Conservation (phyloP, 2,888 invertebrate genomes). For the Theretra japonica region DNA sequence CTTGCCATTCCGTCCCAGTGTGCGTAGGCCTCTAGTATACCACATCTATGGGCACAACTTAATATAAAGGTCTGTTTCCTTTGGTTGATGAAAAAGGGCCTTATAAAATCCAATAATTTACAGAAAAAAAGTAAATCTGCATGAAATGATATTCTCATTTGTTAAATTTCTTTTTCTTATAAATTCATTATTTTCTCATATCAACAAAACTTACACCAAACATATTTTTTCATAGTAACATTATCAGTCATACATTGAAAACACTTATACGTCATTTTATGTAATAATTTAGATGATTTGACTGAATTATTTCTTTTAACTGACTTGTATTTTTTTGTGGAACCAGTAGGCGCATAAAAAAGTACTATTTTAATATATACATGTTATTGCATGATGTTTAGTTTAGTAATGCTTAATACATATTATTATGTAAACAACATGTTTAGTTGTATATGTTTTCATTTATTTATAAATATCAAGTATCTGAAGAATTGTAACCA, state of each 20-base stretch:
- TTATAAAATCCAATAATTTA: not conserved
- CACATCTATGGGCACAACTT: too few relatives aligned
- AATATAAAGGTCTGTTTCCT: too few relatives aligned
- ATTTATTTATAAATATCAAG: not conserved
- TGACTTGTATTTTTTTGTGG: not conserved
- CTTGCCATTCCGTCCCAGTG: too few relatives aligned
- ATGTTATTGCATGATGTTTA: constrained; percentile 2
- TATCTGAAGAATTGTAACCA: not conserved
- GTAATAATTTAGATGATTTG: not conserved
- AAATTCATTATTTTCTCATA: not conserved
- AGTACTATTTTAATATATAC: not conserved
- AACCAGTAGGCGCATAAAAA: not conserved
- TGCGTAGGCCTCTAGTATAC: too few relatives aligned
- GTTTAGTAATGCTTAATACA: constrained; percentile 21
- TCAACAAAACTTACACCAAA: not conserved
- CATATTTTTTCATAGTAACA: not conserved
- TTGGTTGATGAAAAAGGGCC: not conserved
- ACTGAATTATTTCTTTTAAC: not conserved
- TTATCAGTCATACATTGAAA: not conserved
- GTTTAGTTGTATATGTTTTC: not conserved
- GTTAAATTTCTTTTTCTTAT: not conserved
- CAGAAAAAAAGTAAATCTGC: too few relatives aligned
- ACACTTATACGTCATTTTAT: not conserved
- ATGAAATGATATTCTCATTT: too few relatives aligned
- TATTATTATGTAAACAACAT: constrained; percentile 18